Evolutionary conservation across 2,797 vertebrate species (phyloP).

Genomic region (Gila robusta): DNA sequence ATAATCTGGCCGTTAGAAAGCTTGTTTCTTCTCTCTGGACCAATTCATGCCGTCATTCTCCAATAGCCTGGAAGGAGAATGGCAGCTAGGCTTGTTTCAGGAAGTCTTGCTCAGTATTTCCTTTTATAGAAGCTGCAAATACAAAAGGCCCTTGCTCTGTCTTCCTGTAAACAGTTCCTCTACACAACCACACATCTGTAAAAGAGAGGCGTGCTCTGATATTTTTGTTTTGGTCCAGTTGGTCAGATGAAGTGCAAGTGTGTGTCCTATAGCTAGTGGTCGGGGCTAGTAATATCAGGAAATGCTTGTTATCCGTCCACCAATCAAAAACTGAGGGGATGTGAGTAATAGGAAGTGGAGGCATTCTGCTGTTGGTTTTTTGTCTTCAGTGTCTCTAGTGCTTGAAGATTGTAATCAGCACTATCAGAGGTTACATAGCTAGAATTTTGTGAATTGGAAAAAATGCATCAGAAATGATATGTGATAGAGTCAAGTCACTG

Average conservation of each 20-base stretch:
- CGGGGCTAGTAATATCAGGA: conserved; percentile 77
- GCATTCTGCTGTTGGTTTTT: conserved; percentile 60
- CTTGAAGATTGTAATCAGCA: conserved; percentile 23
- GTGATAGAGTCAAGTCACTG: too few species aligned
- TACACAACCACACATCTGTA: conserved; percentile 52
- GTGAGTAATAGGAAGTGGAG: conserved; percentile 54
- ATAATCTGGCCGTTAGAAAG: conserved; percentile 30
- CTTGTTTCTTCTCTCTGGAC: background rate
- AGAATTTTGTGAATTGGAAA: background rate
- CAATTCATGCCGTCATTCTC: conserved; percentile 26
- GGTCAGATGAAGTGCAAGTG: conserved; percentile 42
- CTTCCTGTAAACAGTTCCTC: conserved; percentile 85
- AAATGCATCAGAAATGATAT: background rate
- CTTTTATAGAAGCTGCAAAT: conserved; percentile 83
- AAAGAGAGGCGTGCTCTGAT: conserved; percentile 39
- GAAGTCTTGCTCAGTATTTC: conserved; percentile 81
- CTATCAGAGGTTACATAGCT: background rate
- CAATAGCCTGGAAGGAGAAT: conserved; percentile 34
- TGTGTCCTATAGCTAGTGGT: conserved; percentile 62
- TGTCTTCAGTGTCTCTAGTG: conserved; percentile 25
- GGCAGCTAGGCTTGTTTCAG: conserved; percentile 75
- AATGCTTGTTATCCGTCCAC: conserved; percentile 73
- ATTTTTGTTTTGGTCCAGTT: conserved; percentile 56
- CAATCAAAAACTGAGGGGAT: conserved; percentile 64
- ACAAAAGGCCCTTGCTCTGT: conserved; percentile 81